These are phyloP conservation scores for Tholera decimalis DNA, from an alignment of 2,888 invertebrate species.

Conservation along the genomic window DNA sequence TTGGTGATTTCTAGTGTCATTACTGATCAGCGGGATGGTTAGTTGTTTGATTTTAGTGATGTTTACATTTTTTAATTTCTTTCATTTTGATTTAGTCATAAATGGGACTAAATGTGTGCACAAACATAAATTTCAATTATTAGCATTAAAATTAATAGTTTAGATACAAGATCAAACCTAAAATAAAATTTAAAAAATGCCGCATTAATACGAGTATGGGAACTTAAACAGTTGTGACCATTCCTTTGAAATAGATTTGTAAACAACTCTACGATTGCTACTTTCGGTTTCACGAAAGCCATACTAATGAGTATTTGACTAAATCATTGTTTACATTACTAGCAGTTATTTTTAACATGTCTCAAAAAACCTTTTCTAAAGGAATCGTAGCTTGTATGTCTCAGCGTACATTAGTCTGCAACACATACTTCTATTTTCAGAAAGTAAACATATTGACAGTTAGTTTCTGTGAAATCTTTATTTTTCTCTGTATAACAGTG, in stretches of 20 bases:
- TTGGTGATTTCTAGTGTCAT: conserved; percentile 17
- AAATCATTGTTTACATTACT: conserved; percentile 17
- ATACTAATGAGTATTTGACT: conserved; percentile 36
- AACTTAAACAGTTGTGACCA: neutral
- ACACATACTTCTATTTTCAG: conserved; percentile 9
- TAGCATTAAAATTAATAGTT: no score
- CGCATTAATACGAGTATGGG: conserved; percentile 14
- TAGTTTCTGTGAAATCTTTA: neutral
- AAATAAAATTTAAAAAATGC: conserved; percentile 20
- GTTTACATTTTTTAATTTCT: neutral
- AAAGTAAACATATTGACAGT: neutral
- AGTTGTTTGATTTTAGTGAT: neutral
- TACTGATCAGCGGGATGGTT: neutral
- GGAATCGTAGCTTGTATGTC: conserved; percentile 1
- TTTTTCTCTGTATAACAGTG: conserved; percentile 52
- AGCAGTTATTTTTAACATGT: conserved; percentile 23
- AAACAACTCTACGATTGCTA: no score
- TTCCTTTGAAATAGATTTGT: conserved; percentile 31
- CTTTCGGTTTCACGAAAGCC: conserved; percentile 15
- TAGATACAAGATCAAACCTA: neutral
- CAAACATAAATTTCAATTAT: neutral
- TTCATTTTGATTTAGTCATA: conserved; percentile 5
- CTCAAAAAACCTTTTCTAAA: conserved; percentile 14
- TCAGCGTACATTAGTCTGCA: conserved; percentile 1
- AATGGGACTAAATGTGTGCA: neutral